A percentile compares a stretch with the other conserved stretches of the same genome.
phyloP scores from a whole-genome alignment of 2,113 vertebrate species.

The Vombatus ursinus region DNA sequence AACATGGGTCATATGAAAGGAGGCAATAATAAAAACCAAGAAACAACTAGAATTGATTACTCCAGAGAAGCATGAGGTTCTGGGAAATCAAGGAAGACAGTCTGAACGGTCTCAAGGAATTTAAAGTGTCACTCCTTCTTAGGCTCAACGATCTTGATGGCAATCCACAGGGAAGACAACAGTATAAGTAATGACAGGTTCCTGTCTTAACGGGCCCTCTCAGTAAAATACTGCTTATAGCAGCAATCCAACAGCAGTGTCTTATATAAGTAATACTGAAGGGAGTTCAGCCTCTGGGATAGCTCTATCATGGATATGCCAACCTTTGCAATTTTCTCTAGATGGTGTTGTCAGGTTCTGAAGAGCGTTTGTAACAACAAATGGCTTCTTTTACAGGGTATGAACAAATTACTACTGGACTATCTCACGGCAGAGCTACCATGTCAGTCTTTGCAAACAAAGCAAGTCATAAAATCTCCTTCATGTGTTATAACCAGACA shows the following conservation, averaged over 20 bases:
- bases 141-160: conserved; percentile 76
- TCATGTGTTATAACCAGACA: background rate
- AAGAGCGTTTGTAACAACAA: conserved; percentile 65
- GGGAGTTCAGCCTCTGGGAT: conserved; percentile 72
- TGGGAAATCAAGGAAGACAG: conserved; percentile 82
- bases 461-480: conserved; percentile 30
- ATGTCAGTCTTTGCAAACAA: conserved; percentile 49
- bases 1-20: conserved; percentile 56
- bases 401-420: conserved; percentile 42
- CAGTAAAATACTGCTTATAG: conserved; percentile 79
- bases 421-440: conserved; percentile 44
- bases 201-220: conserved; percentile 75
- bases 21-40: conserved; percentile 76
- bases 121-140: conserved; percentile 80
- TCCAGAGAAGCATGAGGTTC: conserved; percentile 76
- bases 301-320: conserved; percentile 71
- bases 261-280: conserved; percentile 78
- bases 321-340: conserved; percentile 72
- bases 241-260: conserved; percentile 72
- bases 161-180: conserved; percentile 68
- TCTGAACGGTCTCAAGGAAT: conserved; percentile 79
- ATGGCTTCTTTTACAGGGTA: conserved; percentile 62
- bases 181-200: conserved; percentile 75
- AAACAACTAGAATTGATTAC: conserved; percentile 79
- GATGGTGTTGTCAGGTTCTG: conserved; percentile 64